Evolutionary conservation across 2,888 invertebrate genomes (phyloP).

Genomic region (Pardosa pseudoannulata): DNA sequence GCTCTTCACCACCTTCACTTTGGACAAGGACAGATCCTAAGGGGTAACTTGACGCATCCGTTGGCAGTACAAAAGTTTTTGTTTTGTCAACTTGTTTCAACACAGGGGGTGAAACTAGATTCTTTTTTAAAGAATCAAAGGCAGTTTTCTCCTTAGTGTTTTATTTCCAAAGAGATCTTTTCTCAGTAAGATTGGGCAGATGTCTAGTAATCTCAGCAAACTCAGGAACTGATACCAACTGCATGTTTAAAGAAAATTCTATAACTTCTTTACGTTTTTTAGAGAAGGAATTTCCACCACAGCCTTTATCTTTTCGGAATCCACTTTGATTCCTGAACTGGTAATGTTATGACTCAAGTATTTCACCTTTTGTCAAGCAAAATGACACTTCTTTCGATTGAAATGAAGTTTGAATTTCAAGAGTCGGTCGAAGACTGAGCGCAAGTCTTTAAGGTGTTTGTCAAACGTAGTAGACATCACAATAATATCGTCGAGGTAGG

Average conservation of each 20-base stretch:
- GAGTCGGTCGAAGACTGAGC: neutral
- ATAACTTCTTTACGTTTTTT: conserved; percentile 11
- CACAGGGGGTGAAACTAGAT: too few relatives aligned
- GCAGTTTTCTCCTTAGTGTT: neutral
- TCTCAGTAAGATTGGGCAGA: neutral
- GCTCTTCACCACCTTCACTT: too few relatives aligned
- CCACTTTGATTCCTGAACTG: neutral
- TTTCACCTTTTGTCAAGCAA: neutral
- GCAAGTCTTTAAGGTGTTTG: neutral
- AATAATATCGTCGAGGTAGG: neutral
- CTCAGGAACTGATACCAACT: neutral
- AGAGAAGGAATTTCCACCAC: neutral
- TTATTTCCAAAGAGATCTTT: neutral
- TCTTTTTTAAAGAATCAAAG: neutral
- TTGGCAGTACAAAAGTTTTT: too few relatives aligned
- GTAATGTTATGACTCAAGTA: neutral
- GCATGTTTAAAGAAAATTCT: conserved; percentile 11
- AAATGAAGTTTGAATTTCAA: neutral
- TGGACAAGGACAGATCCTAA: too few relatives aligned
- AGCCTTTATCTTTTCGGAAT: neutral
- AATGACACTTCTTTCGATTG: neutral
- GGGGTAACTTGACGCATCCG: too few relatives aligned
- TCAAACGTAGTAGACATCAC: neutral
- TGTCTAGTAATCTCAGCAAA: conserved; percentile 4
- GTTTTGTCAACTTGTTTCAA: too few relatives aligned